These are phyloP conservation scores for Andrena cerasifolii DNA, from an alignment of 1,140 invertebrate species.

Conservation along the genomic window DNA sequence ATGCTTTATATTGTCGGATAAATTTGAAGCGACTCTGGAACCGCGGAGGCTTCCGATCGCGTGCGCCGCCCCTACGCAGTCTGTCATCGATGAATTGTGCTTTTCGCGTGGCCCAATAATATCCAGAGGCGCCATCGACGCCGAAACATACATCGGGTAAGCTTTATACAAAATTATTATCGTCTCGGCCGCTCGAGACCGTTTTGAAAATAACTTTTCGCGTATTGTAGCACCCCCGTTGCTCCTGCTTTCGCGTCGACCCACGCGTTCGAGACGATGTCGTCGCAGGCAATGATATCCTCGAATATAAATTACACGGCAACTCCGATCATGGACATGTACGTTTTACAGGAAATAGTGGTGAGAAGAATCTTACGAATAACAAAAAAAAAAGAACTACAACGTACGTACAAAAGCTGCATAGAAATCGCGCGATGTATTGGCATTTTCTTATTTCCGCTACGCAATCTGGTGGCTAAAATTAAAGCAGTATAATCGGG, in stretches of 20 bases:
- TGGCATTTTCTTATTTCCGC: too few species aligned
- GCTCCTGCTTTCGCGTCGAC: constrained; percentile 10
- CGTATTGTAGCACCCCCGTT: not conserved
- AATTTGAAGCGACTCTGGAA: constrained; percentile 71
- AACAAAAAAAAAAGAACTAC: too few species aligned
- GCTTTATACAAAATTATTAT: not conserved
- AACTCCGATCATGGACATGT: not conserved
- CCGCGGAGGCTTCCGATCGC: constrained; percentile 42
- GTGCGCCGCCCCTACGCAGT: constrained; percentile 27
- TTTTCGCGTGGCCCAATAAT: constrained; percentile 50
- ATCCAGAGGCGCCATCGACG: constrained; percentile 39
- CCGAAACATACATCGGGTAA: constrained; percentile 61
- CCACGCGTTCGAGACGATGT: constrained; percentile 20
- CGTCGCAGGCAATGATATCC: not conserved
- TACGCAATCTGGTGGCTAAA: too few species aligned
- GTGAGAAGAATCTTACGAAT: not conserved
- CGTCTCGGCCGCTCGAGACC: not conserved
- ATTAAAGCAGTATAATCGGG: too few species aligned
- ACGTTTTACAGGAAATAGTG: not conserved
- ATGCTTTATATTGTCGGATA: constrained; percentile 70
- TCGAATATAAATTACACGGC: not conserved
- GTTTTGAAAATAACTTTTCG: not conserved
- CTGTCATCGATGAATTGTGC: constrained; percentile 52
- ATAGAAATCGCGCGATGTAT: not conserved
- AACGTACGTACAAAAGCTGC: not conserved